Evolutionary conservation across 2,888 invertebrate genomes (phyloP).

Genomic region (Gryllus longicercus): DNA sequence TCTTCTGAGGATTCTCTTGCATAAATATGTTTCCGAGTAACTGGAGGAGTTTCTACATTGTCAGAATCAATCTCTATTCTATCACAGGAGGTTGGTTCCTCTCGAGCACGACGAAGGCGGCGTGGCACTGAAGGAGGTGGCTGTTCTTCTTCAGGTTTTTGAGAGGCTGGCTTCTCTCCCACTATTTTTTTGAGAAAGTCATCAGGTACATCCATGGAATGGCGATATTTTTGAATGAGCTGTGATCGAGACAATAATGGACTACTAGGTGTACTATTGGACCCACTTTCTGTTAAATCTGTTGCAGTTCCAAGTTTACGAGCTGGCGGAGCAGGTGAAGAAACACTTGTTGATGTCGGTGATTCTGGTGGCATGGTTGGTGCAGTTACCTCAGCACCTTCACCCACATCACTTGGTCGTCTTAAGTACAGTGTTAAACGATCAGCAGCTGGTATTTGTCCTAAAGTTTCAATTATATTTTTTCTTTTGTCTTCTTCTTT

Average conservation of each 20-base stretch:
- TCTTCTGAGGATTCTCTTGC: neutral
- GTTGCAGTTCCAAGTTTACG: neutral
- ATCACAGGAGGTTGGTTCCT: slow-evolving; percentile 47
- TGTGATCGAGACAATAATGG: slow-evolving; percentile 32
- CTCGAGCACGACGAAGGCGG: slow-evolving; percentile 37
- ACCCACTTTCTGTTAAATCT: slow-evolving; percentile 23
- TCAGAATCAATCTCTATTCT: slow-evolving; percentile 84
- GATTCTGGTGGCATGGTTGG: slow-evolving; percentile 22
- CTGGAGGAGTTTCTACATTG: slow-evolving; percentile 86
- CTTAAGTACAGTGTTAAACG: slow-evolving; percentile 59
- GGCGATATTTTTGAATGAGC: slow-evolving; percentile 38
- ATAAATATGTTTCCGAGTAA: slow-evolving; percentile 64
- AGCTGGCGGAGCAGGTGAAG: neutral
- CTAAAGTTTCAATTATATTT: slow-evolving; percentile 56
- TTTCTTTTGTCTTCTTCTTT: slow-evolving; percentile 62
- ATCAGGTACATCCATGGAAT: slow-evolving; percentile 36
- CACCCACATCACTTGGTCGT: slow-evolving; percentile 47
- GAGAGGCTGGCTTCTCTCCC: slow-evolving; percentile 42
- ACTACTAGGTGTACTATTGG: slow-evolving; percentile 28
- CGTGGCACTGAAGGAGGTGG: slow-evolving; percentile 42
- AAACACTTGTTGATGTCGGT: neutral
- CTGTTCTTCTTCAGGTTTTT: slow-evolving; percentile 47
- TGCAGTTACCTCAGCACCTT: slow-evolving; percentile 36
- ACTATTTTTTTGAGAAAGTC: slow-evolving; percentile 40
- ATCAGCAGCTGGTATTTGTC: slow-evolving; percentile 51